Evolutionary conservation across 23 tunicate species (phyloP), one percentile per base, ranked within the genome.

Genomic region (Halocynthia aurantium): DNA sequence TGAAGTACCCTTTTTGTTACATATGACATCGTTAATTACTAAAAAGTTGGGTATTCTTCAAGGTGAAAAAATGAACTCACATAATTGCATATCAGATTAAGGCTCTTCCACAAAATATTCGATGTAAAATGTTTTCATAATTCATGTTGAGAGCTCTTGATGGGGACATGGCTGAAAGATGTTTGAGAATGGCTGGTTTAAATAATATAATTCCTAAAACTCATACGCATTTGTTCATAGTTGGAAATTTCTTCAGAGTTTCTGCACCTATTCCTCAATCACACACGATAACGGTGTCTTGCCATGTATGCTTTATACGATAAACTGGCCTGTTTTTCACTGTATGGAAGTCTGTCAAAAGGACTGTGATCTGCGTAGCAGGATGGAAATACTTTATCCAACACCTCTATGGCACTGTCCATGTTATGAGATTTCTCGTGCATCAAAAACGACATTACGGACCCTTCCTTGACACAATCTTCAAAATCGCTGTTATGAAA

Each of bases 351-450:
- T 72, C 85, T 49, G 72, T 92, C 98, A 78, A 83, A 85, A 12
- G 98, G 98, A 57, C 66, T 73, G 78, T 61, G 49, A 53, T 92
- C 98, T 31, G 75, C 67, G 51, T 81, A 92, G 75, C 98, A 92
- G 8, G 98, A 70, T 21, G 76, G 55, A 82, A 92, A 92, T 7
- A 86, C 78, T 60, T 86, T 67, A 6, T 82, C 73, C 50, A 81
- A 57, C 6, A 92, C 18, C 11, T 62, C 52, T 19, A 62, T 17
- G 10, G 87, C 68, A 13, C 61, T 69, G n/a, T 69, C 54, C 61
- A 50, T 40, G 61, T 52, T 53, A 44, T 54, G 56, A 13, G 56
- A 8, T 56, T 62, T 62, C 6, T 74, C 22, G 6, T 50, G 17
- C 13, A 21, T 22, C 55, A 53, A 22, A 49, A 74, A 74, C 0